Evolutionary conservation across 2,888 invertebrate species (phyloP), one percentile per base, ranked within the genome.

Genomic region (Pandemis heparana): DNA sequence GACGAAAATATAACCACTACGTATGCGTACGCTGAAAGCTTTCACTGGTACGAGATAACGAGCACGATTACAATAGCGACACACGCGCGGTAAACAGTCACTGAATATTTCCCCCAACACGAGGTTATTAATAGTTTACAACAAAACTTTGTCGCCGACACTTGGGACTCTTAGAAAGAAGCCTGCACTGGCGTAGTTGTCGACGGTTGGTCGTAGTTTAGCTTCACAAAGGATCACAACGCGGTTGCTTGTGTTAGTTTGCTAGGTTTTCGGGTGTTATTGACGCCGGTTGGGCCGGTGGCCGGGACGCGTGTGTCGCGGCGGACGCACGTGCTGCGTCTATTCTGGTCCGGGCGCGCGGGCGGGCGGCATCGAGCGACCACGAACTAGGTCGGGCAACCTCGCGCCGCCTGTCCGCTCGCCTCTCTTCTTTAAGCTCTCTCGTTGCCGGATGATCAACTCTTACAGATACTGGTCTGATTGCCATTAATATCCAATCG

Each of bases 291-390:
- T 75, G 43, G 53, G 77, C 78, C 23, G 75, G 69, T 71, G 69
- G 70, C 70, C 71, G 70, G 74, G 75, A 59, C 82, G 87, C 93
- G 92, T 90, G 88, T 87, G 89, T 82, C 91, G 88, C 86, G 87
- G 80, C 80, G 84, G 90, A 89, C 93, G 92, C 94, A 93, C 94
- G 92, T 94, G 94, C 92, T 92, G 89, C 91, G 90, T 93, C 94
- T 94, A 94, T 94, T 94, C 92, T 90, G 91, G 92, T 90, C 75
- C 88, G 89, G 87, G 84, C 85, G 80, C 79, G 86, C 84, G 85
- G 86, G 85, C 87, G 89, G 86, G 80, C 82, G 77, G 79, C 89
- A 91, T 91, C 90, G 92, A 92, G 89, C 92, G 90, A 85, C 81
- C 85, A 77, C 88, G 89, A 93, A 90, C 87, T 92, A 91, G 92